phyloP scores from a whole-genome alignment of 1,140 invertebrate genomes.

The Globodera rostochiensis region DNA sequence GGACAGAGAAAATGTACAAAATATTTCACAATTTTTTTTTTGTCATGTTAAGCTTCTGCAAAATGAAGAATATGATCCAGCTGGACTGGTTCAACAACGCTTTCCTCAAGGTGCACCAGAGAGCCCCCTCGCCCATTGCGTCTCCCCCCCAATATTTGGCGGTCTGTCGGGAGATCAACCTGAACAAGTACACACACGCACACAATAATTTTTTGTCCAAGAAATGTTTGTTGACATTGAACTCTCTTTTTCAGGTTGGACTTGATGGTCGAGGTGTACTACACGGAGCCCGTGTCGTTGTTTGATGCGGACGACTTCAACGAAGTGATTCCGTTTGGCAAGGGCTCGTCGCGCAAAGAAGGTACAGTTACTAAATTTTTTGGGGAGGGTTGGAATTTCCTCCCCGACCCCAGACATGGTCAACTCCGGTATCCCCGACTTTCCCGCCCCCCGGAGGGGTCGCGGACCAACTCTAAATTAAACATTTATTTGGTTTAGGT shows the following conservation, averaged over 20 bases:
- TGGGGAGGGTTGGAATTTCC: not conserved
- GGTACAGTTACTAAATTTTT: not conserved
- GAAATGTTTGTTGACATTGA: not conserved
- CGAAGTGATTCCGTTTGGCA: constrained; percentile 20
- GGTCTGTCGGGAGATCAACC: not conserved
- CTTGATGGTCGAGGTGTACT: constrained; percentile 23
- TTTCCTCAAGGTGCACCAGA: constrained; percentile 14
- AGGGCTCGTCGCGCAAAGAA: constrained; percentile 14
- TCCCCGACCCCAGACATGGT: not conserved
- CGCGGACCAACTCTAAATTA: too few relatives aligned
- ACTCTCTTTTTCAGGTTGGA: not conserved
- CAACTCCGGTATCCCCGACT: too few relatives aligned
- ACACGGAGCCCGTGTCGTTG: constrained; percentile 23
- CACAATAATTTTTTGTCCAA: not conserved
- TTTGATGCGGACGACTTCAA: constrained; percentile 21
- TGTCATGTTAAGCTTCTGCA: not conserved
- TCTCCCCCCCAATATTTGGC: constrained; percentile 7
- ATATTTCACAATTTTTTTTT: not conserved
- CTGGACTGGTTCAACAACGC: constrained; percentile 17
- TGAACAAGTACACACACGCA: not conserved
- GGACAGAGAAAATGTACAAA: not conserved
- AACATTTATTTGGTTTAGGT: not conserved
- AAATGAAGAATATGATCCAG: not conserved
- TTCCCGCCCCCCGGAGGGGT: too few relatives aligned
- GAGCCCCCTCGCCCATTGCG: not conserved